Base-by-base conservation (phyloP, 2,113 vertebrate species). In the Takifugu bimaculatus region DNA sequence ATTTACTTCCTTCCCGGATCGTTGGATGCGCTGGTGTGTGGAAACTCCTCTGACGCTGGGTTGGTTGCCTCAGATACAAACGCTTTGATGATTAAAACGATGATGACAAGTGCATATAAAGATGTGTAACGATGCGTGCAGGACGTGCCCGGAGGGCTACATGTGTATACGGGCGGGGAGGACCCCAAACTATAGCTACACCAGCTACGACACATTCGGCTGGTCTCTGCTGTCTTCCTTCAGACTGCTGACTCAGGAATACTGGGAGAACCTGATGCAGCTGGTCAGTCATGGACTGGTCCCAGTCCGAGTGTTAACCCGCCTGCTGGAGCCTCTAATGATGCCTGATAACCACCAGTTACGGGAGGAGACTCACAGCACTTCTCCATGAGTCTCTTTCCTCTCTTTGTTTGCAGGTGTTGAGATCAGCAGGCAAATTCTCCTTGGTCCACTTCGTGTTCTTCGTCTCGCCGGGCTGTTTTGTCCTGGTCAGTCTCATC, bases 171-270 rank as follows among this genome's bases (percentile, higher is more conserved):
- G 88, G 77, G 78, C 85, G 0, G 91, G 91, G 0, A 72, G 49
- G 32, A 98, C 96, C 78, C 95, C 95, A 1, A 93, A 96, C 85
- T 94, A 94, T 0, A 94, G 95, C 63, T 95, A 92, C 85, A 97
- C 93, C 68, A 95, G 84, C 78, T 98, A 90, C 0, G 96, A 97
- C 81, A 90, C 82, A 7, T 96, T 97, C 74, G 92, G 91, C 61
- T 96, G 93, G 93, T 94, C 95, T 63, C 95, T 96, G 80, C 92
- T 98, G 50, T 50, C 93, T 6, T 81, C 94, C 44, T 91, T 97
- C 82, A 91, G 94, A 53, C 91, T 98, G 50, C 91, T 96, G 93
- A 95, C 91, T 0, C 92, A 93, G 73, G 95, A 96, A 83, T 93
- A 61, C 49, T 96, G 93, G 93, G 95, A 97, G 60, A 91, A 94